Evolutionary conservation across 2,113 vertebrate genomes (phyloP), one percentile per base, ranked within the genome.

Genomic region (Gnathonemus echidnorhynchus): DNA sequence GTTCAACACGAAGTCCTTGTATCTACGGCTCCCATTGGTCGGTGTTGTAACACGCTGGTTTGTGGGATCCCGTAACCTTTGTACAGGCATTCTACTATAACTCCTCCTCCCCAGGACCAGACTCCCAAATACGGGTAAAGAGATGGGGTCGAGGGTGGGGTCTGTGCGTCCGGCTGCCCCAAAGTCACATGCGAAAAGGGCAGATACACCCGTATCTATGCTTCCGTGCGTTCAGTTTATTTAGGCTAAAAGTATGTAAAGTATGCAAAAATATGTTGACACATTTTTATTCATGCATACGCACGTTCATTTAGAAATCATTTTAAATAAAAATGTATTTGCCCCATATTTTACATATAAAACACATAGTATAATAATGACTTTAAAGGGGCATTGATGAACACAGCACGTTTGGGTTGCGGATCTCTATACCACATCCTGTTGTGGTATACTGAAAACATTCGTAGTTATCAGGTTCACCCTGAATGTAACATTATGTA

Each of bases 21-120:
- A 88, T 95, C 90, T 42, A 11, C 31, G 4, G n/a, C 89, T 88
- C 35, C 90, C 24, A 95, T 95, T 95, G 95, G 94, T 66, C 88
- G 8, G 88, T 10, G 1, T 24, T 90, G 50, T 10, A 10, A 31
- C 5, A 83, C 31, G 80, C 58, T 80, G 45, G 80, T 46, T 85
- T 80, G 66, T 24, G 48, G 27, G 31, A 83, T 19, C 53, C 5
- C 52, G 21, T 84, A 66, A 91, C 48, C 90, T 90, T 90, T 90
- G 88, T 89, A 90, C 89, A 91, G 56, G 83, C 62, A 83, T 89
- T 80, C 88, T 31, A 19, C n/a, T 89, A 70, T 17, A 52, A 27
- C 39, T 21, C 83, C 83, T 42, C 80, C 39, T 24, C 39, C 7
- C 17, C 21, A 42, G 8, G 24, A 85, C 39, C 45, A 85, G 42